Evolutionary conservation across 1,140 invertebrate species (phyloP).

Genomic region (Caenorhabditis briggsae): DNA sequence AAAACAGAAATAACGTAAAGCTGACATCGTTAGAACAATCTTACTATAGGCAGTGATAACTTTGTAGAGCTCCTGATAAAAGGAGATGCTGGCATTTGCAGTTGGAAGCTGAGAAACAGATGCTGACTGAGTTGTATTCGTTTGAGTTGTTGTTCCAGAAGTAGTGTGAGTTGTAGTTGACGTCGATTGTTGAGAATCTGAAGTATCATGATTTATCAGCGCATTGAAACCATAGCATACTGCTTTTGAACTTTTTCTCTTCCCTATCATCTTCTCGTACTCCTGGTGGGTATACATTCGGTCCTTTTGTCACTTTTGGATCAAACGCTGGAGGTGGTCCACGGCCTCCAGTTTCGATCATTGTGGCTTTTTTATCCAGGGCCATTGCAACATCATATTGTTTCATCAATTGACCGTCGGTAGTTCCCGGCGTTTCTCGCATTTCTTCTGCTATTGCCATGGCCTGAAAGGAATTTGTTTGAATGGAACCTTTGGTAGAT

Average conservation of each 20-base stretch:
- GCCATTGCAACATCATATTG: not conserved
- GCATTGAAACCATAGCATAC: not conserved
- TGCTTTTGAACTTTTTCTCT: not conserved
- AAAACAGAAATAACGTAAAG: not conserved
- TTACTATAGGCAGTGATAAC: not conserved
- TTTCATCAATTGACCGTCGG: not conserved
- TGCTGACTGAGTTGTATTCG: not conserved
- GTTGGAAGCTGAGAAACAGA: not conserved
- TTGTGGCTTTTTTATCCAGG: not conserved
- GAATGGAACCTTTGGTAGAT: not conserved
- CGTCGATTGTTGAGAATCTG: not conserved
- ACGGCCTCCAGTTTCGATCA: not conserved
- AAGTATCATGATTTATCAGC: no score
- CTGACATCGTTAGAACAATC: not conserved
- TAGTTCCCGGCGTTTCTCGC: not conserved
- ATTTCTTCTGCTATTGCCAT: constrained; percentile 10
- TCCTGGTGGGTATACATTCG: not conserved
- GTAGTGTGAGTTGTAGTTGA: not conserved
- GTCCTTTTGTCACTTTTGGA: not conserved
- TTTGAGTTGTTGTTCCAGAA: not conserved
- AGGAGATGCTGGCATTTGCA: not conserved
- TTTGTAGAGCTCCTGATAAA: not conserved
- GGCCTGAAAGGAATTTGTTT: not conserved
- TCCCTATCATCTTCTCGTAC: not conserved
- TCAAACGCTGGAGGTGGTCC: not conserved